A percentile compares a stretch with the other conserved stretches of the same genome.
Conservation (phyloP, 2,113 vertebrate species). For the Clupea harengus region DNA sequence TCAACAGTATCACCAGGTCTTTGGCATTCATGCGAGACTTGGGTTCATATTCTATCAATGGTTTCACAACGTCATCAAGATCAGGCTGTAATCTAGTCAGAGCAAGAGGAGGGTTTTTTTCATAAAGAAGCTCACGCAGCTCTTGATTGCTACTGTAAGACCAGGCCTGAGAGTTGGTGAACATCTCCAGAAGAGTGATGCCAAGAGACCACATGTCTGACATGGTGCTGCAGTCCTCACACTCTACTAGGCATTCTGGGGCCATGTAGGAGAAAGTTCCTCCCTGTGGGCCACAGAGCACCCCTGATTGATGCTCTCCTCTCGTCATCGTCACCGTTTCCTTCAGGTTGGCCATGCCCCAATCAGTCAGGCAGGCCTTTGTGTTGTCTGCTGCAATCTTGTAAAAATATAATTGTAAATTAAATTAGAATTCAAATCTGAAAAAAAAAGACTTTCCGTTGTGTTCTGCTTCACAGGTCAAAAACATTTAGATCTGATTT, state of each 20-base stretch:
- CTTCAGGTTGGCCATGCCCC: background rate
- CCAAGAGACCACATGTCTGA: slow-evolving; percentile 6
- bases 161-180: background rate
- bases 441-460: no score
- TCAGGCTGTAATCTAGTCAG: background rate
- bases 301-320: background rate
- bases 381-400: background rate
- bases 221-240: background rate
- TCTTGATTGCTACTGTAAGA: background rate
- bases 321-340: background rate
- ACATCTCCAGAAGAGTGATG: slow-evolving; percentile 7
- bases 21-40: background rate
- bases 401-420: background rate
- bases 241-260: background rate
- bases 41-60: background rate
- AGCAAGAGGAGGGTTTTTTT: background rate
- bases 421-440: no score
- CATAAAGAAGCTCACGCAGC: background rate
- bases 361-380: background rate
- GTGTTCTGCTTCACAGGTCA: no score
- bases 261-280: background rate
- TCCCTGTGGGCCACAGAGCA: background rate
- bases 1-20: background rate
- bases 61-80: background rate
- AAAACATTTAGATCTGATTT: no score